These are phyloP conservation scores for Aramus guarauna DNA, from an alignment of 2,113 vertebrate species.

Conservation along the genomic window DNA sequence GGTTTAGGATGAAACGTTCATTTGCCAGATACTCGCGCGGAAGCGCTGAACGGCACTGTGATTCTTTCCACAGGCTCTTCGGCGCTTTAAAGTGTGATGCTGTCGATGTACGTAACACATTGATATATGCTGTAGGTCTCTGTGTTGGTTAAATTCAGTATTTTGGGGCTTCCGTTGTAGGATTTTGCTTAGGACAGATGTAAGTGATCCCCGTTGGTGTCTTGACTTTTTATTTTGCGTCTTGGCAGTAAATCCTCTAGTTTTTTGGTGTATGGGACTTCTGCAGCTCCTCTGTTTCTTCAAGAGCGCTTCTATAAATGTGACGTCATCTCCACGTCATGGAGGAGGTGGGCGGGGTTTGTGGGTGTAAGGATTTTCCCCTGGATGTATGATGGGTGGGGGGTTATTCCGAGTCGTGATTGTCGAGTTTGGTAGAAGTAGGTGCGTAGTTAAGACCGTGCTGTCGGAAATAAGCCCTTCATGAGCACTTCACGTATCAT, in stretches of 20 bases:
- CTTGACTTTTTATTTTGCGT: neutral
- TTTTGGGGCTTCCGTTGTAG: neutral
- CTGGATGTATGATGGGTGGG: neutral
- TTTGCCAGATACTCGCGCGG: neutral
- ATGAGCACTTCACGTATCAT: neutral
- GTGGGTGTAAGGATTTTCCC: neutral
- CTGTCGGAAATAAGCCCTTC: neutral
- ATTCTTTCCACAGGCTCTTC: neutral
- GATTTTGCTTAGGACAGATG: neutral
- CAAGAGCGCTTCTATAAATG: accelerated
- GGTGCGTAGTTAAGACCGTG: neutral
- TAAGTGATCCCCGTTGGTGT: accelerated
- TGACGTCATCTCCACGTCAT: accelerated
- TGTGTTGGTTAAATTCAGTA: neutral
- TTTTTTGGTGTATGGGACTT: neutral
- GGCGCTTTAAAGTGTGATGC: neutral
- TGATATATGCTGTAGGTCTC: neutral
- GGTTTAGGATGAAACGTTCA: accelerated
- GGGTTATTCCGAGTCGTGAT: neutral
- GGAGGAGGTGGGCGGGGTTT: no score
- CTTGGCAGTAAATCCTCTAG: neutral
- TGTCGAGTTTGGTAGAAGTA: neutral
- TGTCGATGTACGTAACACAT: accelerated
- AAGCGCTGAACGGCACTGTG: no score
- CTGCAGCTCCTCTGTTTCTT: neutral